Conservation (phyloP, 2,797 vertebrate species). For the Sebastes steindachneri region DNA sequence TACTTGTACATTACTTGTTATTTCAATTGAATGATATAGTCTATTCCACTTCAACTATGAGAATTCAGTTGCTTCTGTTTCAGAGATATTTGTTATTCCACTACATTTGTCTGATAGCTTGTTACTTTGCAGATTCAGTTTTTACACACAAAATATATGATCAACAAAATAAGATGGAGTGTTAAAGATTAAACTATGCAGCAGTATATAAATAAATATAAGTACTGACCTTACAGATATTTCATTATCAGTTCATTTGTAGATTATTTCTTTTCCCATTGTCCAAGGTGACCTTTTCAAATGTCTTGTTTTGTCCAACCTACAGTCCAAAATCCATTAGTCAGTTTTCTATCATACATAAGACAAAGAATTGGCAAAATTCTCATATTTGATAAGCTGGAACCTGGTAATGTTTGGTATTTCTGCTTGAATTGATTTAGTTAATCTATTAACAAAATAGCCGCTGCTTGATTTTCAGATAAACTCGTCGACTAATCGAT, state of each 20-base stretch:
- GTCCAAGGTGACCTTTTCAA: background rate
- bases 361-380: background rate
- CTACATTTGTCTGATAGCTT: too few species aligned
- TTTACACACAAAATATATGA: background rate
- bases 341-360: background rate
- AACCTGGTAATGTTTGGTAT: background rate
- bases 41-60: background rate
- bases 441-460: background rate
- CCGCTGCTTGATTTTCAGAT: background rate
- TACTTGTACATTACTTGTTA: too few species aligned
- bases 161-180: background rate
- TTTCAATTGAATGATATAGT: too few species aligned
- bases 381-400: background rate
- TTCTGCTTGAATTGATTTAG: background rate
- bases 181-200: background rate
- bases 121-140: background rate
- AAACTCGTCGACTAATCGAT: background rate
- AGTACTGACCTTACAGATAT: background rate
- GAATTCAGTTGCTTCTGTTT: background rate
- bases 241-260: background rate
- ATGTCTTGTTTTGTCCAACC: background rate
- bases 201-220: background rate
- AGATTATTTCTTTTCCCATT: background rate
- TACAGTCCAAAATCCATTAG: background rate
- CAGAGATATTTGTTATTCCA: background rate